Evolutionary conservation across 2,888 invertebrate genomes (phyloP).

Genomic region (Griposia aprilina): DNA sequence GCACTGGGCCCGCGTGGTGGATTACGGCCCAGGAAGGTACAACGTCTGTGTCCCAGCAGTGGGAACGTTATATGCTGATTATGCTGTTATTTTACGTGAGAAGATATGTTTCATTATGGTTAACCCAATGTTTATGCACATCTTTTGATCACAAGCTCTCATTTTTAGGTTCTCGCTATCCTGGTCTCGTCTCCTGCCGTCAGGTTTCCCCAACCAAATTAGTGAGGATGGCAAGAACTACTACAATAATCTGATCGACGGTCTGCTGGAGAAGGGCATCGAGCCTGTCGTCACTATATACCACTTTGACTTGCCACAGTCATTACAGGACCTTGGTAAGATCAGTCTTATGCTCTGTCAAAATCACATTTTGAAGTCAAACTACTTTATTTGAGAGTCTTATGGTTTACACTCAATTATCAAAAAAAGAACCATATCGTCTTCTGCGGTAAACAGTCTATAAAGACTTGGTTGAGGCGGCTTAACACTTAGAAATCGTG

Average conservation of each 20-base stretch:
- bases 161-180: conserved; percentile 76
- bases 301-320: conserved; percentile 83
- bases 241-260: conserved; percentile 88
- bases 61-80: too few species aligned
- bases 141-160: too few species aligned
- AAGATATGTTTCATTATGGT: background rate
- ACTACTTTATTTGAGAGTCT: background rate
- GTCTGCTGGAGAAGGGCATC: conserved; percentile 84
- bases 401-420: too few species aligned
- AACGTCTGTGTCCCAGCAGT: too few species aligned
- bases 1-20: too few species aligned
- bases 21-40: too few species aligned
- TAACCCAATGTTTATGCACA: background rate
- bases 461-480: too few species aligned
- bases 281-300: conserved; percentile 87
- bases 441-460: too few species aligned
- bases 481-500: too few species aligned
- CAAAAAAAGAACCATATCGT: too few species aligned
- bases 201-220: conserved; percentile 89
- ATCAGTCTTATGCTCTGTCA: background rate
- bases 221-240: conserved; percentile 86
- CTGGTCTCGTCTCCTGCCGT: conserved; percentile 92
- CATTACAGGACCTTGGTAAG: conserved; percentile 71
- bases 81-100: too few species aligned
- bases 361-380: background rate